phyloP scores from a whole-genome alignment of 2,797 vertebrate species.

The Lepilemur ruficaudatus region DNA sequence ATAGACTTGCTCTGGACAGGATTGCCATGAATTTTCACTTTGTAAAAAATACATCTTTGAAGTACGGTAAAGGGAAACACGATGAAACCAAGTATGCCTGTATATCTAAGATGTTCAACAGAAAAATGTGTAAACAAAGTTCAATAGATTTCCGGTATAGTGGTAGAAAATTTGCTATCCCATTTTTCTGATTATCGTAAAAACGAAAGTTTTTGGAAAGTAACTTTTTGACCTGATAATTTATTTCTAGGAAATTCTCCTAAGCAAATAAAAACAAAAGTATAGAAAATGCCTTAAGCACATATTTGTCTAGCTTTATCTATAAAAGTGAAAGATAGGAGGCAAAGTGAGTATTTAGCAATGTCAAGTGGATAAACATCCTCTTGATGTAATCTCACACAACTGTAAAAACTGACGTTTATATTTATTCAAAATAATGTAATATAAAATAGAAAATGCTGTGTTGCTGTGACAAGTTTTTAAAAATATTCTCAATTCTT shows the following conservation, averaged over 20 bases:
- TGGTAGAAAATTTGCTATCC: neutral
- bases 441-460: constrained; percentile 12
- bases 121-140: neutral
- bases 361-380: constrained; percentile 2
- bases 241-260: constrained; percentile 20
- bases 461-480: neutral
- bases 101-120: neutral
- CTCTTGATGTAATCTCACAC: neutral
- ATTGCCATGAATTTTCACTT: neutral
- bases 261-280: neutral
- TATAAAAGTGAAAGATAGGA: constrained; percentile 10
- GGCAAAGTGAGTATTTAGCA: constrained; percentile 6
- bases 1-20: neutral
- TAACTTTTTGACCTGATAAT: neutral
- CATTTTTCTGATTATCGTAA: neutral
- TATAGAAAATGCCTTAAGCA: neutral
- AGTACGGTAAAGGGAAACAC: neutral
- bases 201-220: constrained; percentile 39
- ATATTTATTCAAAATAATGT: constrained; percentile 32
- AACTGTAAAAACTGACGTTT: constrained; percentile 9
- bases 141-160: neutral
- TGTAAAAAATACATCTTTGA: neutral
- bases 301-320: constrained; percentile 17
- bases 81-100: neutral
- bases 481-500: neutral